Base-by-base conservation (phyloP, 2,113 vertebrate genomes). In the Helogale parvula region DNA sequence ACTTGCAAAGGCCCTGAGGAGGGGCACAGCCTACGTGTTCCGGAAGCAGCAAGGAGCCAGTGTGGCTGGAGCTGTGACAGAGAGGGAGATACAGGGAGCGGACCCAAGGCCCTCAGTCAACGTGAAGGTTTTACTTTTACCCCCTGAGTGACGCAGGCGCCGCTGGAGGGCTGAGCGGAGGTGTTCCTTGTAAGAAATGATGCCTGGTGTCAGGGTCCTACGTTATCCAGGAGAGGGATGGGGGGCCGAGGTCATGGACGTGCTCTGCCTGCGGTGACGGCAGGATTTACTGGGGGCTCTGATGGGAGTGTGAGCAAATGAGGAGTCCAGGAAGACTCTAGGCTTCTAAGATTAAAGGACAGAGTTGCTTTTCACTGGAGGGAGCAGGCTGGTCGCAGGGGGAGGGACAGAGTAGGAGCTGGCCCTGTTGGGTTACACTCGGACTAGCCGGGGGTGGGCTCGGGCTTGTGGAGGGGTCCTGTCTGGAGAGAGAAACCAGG, bases 51-150 rank as follows among this genome's bases (percentile, higher is more conserved):
- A 41, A 63, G 41, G 68, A 41, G 77, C 41, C 77, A 11, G 27
- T 19, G 47, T 71, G 19, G 41, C 35, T 83, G 79, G 29, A 3
- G 50, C 50, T 2, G 50, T 4, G 19, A 21, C 11, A 35, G 79
- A 65, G 19, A 5, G 47, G 25, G 11, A 63, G 25, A 79, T 45
- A 76, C 13, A 13, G 45, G n/a, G 71, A 35, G 69, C 29, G 5
- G 21, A 4, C 1, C 0, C 9, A 23, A 31, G 54, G 9, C 63
- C 71, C 5, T 2, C 2, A 1, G 29, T 31, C 29, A 25, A 9
- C 3, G 17, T 19, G 52, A 93, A 38, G 29, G 27, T 65, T 45
- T 71, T 5, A 63, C 41, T 13, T 83, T 83, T 21, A 17, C 16
- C 52, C 12, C 31, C 29, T 47, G 68, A 65, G 47, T 3, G 69